phyloP scores from a whole-genome alignment of 1,140 invertebrate species.

The Sycophaga agraensis region DNA sequence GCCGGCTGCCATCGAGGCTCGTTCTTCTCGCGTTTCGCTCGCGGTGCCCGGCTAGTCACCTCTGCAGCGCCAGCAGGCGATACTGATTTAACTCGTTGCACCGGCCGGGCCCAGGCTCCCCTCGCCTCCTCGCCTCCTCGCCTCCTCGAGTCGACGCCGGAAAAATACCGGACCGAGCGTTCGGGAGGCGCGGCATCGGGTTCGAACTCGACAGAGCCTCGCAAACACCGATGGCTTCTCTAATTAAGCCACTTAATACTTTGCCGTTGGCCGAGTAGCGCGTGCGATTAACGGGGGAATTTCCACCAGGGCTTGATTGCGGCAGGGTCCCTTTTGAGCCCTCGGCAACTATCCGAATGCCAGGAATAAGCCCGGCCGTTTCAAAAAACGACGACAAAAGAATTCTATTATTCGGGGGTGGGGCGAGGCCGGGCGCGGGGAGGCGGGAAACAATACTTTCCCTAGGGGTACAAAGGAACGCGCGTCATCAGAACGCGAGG shows the following conservation, averaged over 20 bases:
- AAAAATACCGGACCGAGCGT: background rate
- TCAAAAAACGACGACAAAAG: constrained; percentile 1
- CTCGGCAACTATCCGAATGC: too few species aligned
- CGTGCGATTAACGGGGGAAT: too few species aligned
- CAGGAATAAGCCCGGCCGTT: too few species aligned
- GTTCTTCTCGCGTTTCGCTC: constrained; percentile 28
- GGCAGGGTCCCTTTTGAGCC: too few species aligned
- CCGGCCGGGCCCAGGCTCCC: background rate
- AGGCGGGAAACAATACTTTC: constrained; percentile 30
- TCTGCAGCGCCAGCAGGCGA: background rate
- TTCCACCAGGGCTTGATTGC: too few species aligned
- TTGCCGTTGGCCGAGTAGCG: too few species aligned
- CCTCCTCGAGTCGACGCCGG: background rate
- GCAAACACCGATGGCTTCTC: background rate
- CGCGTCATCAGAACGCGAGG: too few species aligned
- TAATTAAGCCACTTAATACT: too few species aligned
- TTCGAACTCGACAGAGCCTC: too few species aligned
- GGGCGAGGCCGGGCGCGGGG: too few species aligned
- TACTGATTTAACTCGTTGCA: background rate
- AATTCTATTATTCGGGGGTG: too few species aligned
- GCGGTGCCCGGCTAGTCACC: background rate
- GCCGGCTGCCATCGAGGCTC: constrained; percentile 45
- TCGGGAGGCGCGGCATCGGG: too few species aligned
- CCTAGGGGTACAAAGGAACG: background rate
- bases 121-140: background rate